Evolutionary conservation across 2,888 invertebrate species (phyloP).

Genomic region (Ophion ellenae): DNA sequence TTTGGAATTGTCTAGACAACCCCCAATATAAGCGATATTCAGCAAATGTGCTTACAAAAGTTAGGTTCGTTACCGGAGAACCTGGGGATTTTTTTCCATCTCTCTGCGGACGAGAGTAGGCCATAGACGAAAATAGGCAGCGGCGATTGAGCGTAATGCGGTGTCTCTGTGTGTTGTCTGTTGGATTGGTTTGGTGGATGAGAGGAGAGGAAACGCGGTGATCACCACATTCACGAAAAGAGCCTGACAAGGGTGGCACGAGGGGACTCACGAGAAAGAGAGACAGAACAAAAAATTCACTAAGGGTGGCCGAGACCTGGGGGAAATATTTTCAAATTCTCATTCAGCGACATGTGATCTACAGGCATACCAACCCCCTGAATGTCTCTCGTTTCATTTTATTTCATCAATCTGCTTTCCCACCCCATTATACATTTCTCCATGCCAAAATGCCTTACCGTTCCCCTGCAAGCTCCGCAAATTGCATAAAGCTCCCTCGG

Average conservation of each 20-base stretch:
- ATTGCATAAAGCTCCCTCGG: background rate
- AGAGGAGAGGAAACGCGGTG: background rate
- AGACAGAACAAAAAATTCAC: background rate
- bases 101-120: background rate
- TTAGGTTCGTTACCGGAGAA: background rate
- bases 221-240: constrained; percentile 16
- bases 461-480: constrained; percentile 23
- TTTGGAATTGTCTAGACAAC: too few relatives aligned
- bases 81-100: background rate
- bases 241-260: constrained; percentile 18
- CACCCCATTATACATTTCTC: constrained; percentile 8
- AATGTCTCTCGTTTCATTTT: constrained; percentile 52
- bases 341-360: constrained; percentile 27
- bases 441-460: background rate
- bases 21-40: too few relatives aligned
- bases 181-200: background rate
- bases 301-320: background rate
- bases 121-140: background rate
- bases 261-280: background rate
- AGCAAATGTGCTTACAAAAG: background rate
- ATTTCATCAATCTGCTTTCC: constrained; percentile 39
- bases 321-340: constrained; percentile 25
- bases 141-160: background rate
- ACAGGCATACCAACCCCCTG: constrained; percentile 1
- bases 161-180: background rate